A percentile compares a stretch with the other conserved stretches of the same genome.
Conservation (phyloP, 2,797 vertebrate species). For the Mastacembelus armatus region DNA sequence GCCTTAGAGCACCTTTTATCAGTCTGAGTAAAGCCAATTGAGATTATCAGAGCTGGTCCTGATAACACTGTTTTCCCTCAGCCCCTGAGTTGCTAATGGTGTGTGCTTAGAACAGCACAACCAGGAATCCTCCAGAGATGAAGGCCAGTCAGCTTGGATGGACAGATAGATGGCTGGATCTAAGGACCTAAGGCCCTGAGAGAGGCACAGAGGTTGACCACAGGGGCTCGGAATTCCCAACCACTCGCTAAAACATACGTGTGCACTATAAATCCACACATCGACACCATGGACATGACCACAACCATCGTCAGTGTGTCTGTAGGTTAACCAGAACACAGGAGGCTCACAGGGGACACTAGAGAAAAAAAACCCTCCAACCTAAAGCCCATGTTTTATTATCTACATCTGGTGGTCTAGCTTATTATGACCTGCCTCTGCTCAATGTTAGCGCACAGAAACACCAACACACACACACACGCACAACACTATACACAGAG, state of each 20-base stretch:
- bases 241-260: constrained; percentile 67
- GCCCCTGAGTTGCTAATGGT: constrained; percentile 90
- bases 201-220: constrained; percentile 67
- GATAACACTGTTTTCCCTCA: constrained; percentile 91
- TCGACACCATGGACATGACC: constrained; percentile 65
- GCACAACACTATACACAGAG: constrained; percentile 74
- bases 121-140: constrained; percentile 83
- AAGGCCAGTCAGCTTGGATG: constrained; percentile 68
- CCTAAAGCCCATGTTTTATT: constrained; percentile 86
- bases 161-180: constrained; percentile 64
- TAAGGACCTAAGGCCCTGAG: constrained; percentile 49
- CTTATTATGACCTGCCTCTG: constrained; percentile 89
- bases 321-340: constrained; percentile 71
- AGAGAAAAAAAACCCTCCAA: constrained; percentile 74
- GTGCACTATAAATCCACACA: constrained; percentile 66
- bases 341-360: constrained; percentile 69
- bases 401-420: constrained; percentile 94
- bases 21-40: constrained; percentile 90
- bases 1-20: constrained; percentile 87
- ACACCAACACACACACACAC: constrained; percentile 72
- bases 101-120: constrained; percentile 88
- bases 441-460: constrained; percentile 77
- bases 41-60: constrained; percentile 88
- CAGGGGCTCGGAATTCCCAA: constrained; percentile 69
- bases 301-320: constrained; percentile 69